These are phyloP conservation scores for Nothobranchius kuhntae DNA, from an alignment of 2,113 vertebrate genomes.

Conservation along the genomic window DNA sequence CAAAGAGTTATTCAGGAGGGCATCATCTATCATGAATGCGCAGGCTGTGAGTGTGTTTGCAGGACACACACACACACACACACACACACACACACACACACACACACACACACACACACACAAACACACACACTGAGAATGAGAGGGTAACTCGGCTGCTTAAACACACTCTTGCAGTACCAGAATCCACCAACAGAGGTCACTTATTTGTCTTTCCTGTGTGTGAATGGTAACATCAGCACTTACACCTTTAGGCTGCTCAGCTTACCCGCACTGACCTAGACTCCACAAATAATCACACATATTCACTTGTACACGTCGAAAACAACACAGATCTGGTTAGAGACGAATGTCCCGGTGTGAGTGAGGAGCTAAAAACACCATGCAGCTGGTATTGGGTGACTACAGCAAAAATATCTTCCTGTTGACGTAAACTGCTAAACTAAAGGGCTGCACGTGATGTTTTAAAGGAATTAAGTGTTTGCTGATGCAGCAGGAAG, in stretches of 20 bases:
- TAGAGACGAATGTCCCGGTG: too few species aligned
- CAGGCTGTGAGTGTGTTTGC: slow-evolving; percentile 13
- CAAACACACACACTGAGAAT: not conserved
- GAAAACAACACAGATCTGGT: too few species aligned
- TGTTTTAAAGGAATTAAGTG: too few species aligned
- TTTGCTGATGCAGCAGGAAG: too few species aligned
- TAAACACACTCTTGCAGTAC: slow-evolving; percentile 40
- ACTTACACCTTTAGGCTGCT: not conserved
- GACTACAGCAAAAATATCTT: too few species aligned
- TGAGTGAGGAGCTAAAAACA: too few species aligned
- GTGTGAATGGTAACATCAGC: not conserved
- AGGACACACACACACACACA: not conserved
- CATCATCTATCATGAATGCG: slow-evolving; percentile 51
- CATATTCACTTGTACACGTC: not conserved
- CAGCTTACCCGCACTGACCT: not conserved
- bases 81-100: not conserved
- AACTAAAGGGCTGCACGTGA: too few species aligned
- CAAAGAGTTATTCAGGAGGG: slow-evolving; percentile 60
- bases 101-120: not conserved
- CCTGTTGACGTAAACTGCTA: too few species aligned
- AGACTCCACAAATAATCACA: not conserved
- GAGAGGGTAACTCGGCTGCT: slow-evolving; percentile 1
- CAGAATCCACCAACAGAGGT: slow-evolving; percentile 62
- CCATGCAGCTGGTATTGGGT: too few species aligned
- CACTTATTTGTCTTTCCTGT: slow-evolving; percentile 42